phyloP scores from a whole-genome alignment of 2,797 vertebrate genomes.

The Neostethus bicornis region DNA sequence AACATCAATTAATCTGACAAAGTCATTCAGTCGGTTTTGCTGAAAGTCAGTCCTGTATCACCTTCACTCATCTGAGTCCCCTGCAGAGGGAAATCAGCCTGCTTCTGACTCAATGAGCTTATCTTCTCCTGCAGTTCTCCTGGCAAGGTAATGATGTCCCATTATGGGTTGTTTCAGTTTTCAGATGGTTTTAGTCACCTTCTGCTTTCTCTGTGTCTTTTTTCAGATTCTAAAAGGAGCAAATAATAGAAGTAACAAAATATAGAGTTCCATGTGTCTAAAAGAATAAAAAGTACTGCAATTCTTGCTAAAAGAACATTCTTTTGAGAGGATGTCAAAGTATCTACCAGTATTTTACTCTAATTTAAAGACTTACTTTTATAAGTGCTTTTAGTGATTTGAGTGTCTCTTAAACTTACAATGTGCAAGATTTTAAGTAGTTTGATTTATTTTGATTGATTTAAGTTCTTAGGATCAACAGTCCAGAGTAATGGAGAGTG shows the following conservation, averaged over 20 bases:
- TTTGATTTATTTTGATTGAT: no score
- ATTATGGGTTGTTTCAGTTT: conserved; percentile 10
- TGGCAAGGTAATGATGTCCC: not conserved
- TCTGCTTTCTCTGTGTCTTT: not conserved
- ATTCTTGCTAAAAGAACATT: no score
- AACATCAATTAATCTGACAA: conserved; percentile 12
- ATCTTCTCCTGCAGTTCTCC: conserved; percentile 22
- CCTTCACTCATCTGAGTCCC: conserved; percentile 17
- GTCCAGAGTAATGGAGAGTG: no score
- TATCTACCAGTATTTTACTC: no score
- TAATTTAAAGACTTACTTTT: no score
- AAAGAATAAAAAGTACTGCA: no score
- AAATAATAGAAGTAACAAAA: not conserved
- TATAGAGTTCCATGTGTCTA: not conserved
- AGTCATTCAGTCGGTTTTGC: not conserved
- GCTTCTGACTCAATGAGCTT: conserved; percentile 23
- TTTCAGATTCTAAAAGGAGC: not conserved
- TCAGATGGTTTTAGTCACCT: not conserved
- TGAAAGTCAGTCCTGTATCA: conserved; percentile 26
- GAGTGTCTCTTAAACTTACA: no score
- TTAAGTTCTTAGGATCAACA: no score
- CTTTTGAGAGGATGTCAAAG: no score
- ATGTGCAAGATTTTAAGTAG: no score
- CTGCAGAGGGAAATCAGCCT: conserved; percentile 7
- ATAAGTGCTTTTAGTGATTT: no score